Evolutionary conservation across 2,888 invertebrate genomes (phyloP).

Genomic region (Acrobeloides nanus): DNA sequence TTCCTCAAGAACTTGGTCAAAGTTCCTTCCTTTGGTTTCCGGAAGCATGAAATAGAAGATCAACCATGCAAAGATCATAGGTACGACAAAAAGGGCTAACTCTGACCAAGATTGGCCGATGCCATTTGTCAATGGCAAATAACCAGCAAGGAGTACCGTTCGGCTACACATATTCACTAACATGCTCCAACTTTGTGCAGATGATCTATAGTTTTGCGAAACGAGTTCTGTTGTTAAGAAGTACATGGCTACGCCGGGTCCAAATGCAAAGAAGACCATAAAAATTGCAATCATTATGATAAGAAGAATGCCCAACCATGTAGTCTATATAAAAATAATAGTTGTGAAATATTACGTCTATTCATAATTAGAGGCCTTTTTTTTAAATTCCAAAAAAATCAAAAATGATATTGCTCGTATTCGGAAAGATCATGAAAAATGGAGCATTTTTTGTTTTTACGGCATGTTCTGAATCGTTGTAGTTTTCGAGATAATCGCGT

Average conservation of each 20-base stretch:
- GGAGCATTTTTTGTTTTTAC: too few relatives aligned
- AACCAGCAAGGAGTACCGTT: conserved; percentile 32
- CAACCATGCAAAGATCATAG: conserved; percentile 30
- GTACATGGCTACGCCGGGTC: conserved; percentile 43
- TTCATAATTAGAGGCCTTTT: not conserved
- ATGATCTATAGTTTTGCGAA: conserved; percentile 35
- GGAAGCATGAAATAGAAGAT: conserved; percentile 41
- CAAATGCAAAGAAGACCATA: conserved; percentile 37
- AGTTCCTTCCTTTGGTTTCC: conserved; percentile 36
- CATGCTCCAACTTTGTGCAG: conserved; percentile 42
- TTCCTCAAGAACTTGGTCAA: conserved; percentile 20
- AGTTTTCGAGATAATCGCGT: too few relatives aligned
- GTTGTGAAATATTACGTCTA: too few relatives aligned
- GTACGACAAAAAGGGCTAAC: conserved; percentile 35
- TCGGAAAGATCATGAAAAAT: too few relatives aligned
- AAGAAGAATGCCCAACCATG: conserved; percentile 29
- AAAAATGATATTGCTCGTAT: too few relatives aligned
- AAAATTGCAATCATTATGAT: conserved; percentile 36
- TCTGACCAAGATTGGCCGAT: conserved; percentile 36
- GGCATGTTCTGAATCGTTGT: too few relatives aligned
- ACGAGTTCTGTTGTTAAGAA: conserved; percentile 43
- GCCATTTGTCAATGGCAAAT: conserved; percentile 36
- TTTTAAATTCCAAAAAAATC: too few relatives aligned
- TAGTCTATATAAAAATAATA: too few relatives aligned
- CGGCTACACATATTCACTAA: conserved; percentile 45